These are phyloP conservation scores for Selene dorsalis DNA, from an alignment of 2,797 vertebrate genomes.

Conservation along the genomic window DNA sequence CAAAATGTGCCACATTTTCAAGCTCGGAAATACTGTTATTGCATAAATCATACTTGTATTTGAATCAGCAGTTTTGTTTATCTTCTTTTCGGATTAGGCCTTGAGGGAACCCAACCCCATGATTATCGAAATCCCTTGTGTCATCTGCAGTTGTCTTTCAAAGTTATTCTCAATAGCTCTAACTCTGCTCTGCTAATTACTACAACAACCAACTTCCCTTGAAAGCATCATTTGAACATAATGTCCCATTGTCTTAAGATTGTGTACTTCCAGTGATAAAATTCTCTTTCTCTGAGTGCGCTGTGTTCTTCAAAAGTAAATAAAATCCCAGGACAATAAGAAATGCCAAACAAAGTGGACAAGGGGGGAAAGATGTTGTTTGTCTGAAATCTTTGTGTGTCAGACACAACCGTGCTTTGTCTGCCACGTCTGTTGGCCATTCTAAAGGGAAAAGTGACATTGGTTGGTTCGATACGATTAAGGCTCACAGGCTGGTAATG, in stretches of 20 bases:
- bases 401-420: slow-evolving; percentile 79
- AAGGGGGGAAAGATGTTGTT: slow-evolving; percentile 71
- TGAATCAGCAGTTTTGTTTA: slow-evolving; percentile 82
- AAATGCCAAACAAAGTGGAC: slow-evolving; percentile 81
- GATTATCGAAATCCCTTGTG: slow-evolving; percentile 81
- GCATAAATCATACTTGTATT: slow-evolving; percentile 64
- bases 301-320: slow-evolving; percentile 78
- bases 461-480: slow-evolving; percentile 86
- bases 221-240: slow-evolving; percentile 77
- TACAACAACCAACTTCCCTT: slow-evolving; percentile 73
- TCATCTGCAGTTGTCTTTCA: slow-evolving; percentile 81
- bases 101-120: slow-evolving; percentile 74
- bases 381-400: slow-evolving; percentile 80
- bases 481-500: slow-evolving; percentile 81
- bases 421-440: slow-evolving; percentile 73
- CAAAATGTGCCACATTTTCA: slow-evolving; percentile 32
- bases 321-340: slow-evolving; percentile 76
- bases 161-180: slow-evolving; percentile 77
- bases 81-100: slow-evolving; percentile 82
- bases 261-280: slow-evolving; percentile 76
- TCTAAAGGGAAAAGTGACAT: slow-evolving; percentile 87
- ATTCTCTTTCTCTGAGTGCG: slow-evolving; percentile 67
- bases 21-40: slow-evolving; percentile 52
- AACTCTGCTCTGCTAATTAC: slow-evolving; percentile 79
- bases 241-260: slow-evolving; percentile 76